Conservation (phyloP, 2,888 invertebrate species). For the Chloroclystis v-ata region DNA sequence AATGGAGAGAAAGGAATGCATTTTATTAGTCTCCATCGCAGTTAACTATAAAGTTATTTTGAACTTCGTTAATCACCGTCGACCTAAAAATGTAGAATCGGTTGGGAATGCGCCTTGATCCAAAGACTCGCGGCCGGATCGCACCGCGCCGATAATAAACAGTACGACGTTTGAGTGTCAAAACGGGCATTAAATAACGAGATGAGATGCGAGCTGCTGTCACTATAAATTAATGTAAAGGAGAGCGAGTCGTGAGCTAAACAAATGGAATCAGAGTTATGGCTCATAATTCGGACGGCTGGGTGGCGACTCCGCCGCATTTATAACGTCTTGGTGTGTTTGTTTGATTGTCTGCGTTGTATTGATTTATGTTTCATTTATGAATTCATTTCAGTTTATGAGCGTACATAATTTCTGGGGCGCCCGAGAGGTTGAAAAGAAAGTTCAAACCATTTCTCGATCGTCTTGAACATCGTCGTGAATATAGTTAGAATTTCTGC, state of each 20-base stretch:
- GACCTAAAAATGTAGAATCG: slow-evolving; percentile 47
- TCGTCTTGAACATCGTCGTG: too few species aligned
- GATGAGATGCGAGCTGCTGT: slow-evolving; percentile 67
- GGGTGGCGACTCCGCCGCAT: slow-evolving; percentile 57
- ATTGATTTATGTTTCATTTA: slow-evolving; percentile 31
- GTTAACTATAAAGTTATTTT: slow-evolving; percentile 45
- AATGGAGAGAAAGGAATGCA: slow-evolving; percentile 23
- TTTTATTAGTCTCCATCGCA: slow-evolving; percentile 28
- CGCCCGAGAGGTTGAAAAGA: background rate
- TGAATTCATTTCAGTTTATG: background rate
- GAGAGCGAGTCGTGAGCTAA: slow-evolving; percentile 44
- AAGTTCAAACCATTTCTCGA: too few species aligned
- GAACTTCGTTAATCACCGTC: slow-evolving; percentile 40
- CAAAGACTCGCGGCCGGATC: slow-evolving; percentile 56
- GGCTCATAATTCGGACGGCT: slow-evolving; percentile 61
- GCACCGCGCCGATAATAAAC: slow-evolving; percentile 61
- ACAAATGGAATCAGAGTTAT: slow-evolving; percentile 75
- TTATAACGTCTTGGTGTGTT: slow-evolving; percentile 40
- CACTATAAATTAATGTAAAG: slow-evolving; percentile 72
- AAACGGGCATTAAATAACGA: slow-evolving; percentile 67
- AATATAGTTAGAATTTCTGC: slow-evolving; percentile 15
- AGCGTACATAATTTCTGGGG: background rate
- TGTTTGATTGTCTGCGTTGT: slow-evolving; percentile 40
- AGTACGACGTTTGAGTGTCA: slow-evolving; percentile 68
- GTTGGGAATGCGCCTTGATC: slow-evolving; percentile 48